Conservation (phyloP, 64 coral and sea anemone genomes). For the Hydrozoanthus tunicans region DNA sequence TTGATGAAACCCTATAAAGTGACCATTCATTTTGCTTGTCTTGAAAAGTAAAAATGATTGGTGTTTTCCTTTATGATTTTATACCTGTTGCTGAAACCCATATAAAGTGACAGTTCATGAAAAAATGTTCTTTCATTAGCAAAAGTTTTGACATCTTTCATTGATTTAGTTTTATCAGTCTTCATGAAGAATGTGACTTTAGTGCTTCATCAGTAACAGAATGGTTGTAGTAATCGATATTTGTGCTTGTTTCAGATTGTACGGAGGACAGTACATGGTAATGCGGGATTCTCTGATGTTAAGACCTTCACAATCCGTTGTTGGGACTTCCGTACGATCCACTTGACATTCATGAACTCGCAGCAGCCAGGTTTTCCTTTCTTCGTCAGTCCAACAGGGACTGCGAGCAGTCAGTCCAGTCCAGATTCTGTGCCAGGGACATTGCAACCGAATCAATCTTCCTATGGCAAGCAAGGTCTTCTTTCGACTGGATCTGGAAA, state of each 20-base stretch:
- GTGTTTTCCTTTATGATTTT: too few species aligned
- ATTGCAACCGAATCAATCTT: constrained; percentile 27
- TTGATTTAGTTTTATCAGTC: too few species aligned
- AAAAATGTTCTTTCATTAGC: too few species aligned
- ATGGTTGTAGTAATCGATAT: too few species aligned
- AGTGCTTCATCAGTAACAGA: too few species aligned
- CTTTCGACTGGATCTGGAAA: not conserved
- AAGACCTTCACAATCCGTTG: constrained; percentile 88
- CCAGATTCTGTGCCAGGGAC: constrained; percentile 82
- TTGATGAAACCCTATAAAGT: too few species aligned
- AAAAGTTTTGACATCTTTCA: too few species aligned
- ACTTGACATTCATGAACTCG: constrained; percentile 89
- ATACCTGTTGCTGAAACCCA: too few species aligned
- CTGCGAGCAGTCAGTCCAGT: constrained; percentile 79
- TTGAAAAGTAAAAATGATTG: too few species aligned
- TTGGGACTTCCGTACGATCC: constrained; percentile 89
- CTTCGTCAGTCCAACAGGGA: constrained; percentile 76
- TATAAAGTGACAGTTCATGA: too few species aligned
- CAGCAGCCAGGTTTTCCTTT: constrained; percentile 53
- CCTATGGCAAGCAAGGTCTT: constrained; percentile 5
- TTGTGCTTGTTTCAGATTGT: constrained; percentile 67
- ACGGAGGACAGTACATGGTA: constrained; percentile 74
- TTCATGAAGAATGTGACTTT: too few species aligned
- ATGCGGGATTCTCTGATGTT: constrained; percentile 92
- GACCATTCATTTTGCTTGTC: too few species aligned